phyloP scores from a whole-genome alignment of 2,888 invertebrate genomes.

The Ectemnius cavifrons region DNA sequence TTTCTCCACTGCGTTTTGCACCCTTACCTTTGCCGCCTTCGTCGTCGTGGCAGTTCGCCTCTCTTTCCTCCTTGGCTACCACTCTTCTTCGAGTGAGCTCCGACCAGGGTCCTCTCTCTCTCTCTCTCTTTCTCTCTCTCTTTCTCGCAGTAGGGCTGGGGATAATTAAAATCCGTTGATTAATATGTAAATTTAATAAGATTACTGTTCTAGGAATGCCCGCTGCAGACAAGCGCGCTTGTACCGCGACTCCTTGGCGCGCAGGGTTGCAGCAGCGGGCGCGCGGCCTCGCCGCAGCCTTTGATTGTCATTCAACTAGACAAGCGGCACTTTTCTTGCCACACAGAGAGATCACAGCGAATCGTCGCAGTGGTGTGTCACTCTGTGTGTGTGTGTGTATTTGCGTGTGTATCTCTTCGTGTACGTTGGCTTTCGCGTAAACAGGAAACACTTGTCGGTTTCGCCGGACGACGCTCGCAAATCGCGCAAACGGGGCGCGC shows the following conservation, averaged over 20 bases:
- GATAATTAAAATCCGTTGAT: constrained; percentile 99
- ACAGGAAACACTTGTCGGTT: constrained; percentile 26
- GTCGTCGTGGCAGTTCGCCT: constrained; percentile 50
- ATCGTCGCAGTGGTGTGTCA: constrained; percentile 19
- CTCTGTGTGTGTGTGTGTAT: too few relatives aligned
- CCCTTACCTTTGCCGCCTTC: constrained; percentile 52
- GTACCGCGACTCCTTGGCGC: constrained; percentile 61
- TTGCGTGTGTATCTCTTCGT: not conserved
- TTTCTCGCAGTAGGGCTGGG: constrained; percentile 80
- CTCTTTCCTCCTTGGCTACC: constrained; percentile 56
- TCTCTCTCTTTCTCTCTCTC: constrained; percentile 55
- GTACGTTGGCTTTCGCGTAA: constrained; percentile 29
- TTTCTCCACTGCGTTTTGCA: constrained; percentile 46
- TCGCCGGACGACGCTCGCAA: not conserved
- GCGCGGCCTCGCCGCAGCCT: constrained; percentile 54
- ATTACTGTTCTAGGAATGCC: constrained; percentile 95
- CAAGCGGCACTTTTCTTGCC: constrained; percentile 51
- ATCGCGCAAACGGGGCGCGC: not conserved
- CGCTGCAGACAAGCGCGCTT: constrained; percentile 73
- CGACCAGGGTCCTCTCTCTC: constrained; percentile 47
- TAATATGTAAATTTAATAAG: constrained; percentile 99
- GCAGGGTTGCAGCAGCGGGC: constrained; percentile 30
- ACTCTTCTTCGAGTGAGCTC: constrained; percentile 44
- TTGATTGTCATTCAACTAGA: constrained; percentile 62
- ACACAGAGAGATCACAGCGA: constrained; percentile 7